Percentiles rank a stretch among this genome's conserved stretches.
Conservation (phyloP, 2,797 vertebrate species). For the Merluccius polli region DNA sequence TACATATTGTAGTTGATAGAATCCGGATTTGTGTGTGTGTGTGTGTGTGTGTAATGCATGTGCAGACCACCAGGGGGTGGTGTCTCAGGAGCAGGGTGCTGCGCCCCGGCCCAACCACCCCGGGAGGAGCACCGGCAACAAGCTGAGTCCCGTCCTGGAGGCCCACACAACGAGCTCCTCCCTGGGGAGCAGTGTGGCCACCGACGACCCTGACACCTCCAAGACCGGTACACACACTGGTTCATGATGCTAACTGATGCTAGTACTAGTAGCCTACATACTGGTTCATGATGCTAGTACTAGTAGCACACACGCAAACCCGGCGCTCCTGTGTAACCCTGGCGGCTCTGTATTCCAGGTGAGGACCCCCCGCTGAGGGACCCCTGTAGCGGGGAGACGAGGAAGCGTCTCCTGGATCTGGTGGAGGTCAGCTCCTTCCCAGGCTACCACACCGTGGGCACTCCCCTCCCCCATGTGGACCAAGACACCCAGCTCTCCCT, state of each 20-base stretch:
- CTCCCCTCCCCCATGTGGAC: constrained; percentile 68
- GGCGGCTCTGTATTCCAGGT: neutral
- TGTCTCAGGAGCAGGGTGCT: neutral
- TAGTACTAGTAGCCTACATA: neutral
- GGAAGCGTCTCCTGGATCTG: constrained; percentile 60
- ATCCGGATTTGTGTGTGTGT: neutral
- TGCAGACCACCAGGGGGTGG: constrained; percentile 32
- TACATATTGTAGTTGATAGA: too few relatives aligned
- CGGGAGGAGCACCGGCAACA: constrained; percentile 52
- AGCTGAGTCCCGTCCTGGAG: constrained; percentile 82
- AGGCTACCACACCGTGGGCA: constrained; percentile 57
- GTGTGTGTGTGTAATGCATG: constrained; percentile 18
- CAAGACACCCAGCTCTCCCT: constrained; percentile 61
- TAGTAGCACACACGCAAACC: neutral
- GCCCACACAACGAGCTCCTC: constrained; percentile 47
- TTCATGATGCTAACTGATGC: neutral
- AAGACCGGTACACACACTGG: neutral
- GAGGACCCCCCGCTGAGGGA: constrained; percentile 6
- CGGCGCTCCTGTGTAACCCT: neutral
- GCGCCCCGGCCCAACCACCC: constrained; percentile 34
- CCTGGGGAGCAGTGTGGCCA: neutral
- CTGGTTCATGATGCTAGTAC: too few relatives aligned
- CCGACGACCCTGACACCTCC: neutral
- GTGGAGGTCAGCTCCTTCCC: constrained; percentile 56
- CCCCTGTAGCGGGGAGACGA: constrained; percentile 50